These are phyloP conservation scores for Drosophila anomelani DNA, from an alignment of 2,888 invertebrate species.

Conservation along the genomic window DNA sequence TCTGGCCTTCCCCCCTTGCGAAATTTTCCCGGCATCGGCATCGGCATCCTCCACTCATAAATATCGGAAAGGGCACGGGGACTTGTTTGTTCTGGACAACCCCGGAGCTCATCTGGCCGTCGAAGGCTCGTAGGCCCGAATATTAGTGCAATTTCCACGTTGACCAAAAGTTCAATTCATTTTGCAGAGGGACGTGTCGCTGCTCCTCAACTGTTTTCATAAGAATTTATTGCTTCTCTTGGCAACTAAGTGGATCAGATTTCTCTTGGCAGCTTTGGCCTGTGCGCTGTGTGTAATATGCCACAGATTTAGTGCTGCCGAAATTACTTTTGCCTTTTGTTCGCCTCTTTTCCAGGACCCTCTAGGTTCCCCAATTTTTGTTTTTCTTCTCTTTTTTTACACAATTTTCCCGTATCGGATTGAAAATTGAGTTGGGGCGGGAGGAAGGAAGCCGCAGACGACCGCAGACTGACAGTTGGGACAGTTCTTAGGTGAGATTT, in stretches of 20 bases:
- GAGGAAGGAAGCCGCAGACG: neutral
- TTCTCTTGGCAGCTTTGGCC: slow-evolving; percentile 35
- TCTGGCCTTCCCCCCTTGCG: neutral
- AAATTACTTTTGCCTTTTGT: slow-evolving; percentile 55
- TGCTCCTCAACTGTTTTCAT: slow-evolving; percentile 46
- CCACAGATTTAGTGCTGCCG: slow-evolving; percentile 53
- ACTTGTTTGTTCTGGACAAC: slow-evolving; percentile 39
- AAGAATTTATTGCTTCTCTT: slow-evolving; percentile 64
- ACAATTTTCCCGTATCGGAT: slow-evolving; percentile 41
- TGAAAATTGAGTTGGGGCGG: slow-evolving; percentile 55
- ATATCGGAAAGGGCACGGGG: slow-evolving; percentile 39
- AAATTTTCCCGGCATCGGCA: slow-evolving; percentile 25
- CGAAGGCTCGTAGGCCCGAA: slow-evolving; percentile 26
- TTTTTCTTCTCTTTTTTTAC: slow-evolving; percentile 17
- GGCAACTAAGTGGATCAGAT: slow-evolving; percentile 66
- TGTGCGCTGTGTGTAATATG: slow-evolving; percentile 48
- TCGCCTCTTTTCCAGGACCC: slow-evolving; percentile 25
- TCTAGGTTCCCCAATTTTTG: slow-evolving; percentile 1
- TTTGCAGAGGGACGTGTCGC: slow-evolving; percentile 40
- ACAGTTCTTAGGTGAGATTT: slow-evolving; percentile 41
- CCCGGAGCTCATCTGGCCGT: slow-evolving; percentile 22
- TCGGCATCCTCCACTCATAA: slow-evolving; percentile 30
- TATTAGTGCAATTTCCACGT: slow-evolving; percentile 43
- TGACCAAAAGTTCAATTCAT: slow-evolving; percentile 64
- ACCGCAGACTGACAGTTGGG: slow-evolving; percentile 44